Evolutionary conservation across 1,140 invertebrate species (phyloP).

Genomic region (Lycorma delicatula): DNA sequence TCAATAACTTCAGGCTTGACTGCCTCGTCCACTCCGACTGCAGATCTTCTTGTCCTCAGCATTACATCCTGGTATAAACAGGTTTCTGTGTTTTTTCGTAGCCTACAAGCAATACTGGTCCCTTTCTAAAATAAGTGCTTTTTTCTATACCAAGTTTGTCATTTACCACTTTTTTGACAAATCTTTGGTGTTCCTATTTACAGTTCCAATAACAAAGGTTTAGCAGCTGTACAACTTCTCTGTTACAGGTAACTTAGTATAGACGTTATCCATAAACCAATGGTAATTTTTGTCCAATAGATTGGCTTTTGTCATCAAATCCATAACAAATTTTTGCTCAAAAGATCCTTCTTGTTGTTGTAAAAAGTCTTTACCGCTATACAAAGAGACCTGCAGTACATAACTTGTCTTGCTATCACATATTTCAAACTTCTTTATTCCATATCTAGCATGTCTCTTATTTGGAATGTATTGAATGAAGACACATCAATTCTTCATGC

Average conservation of each 20-base stretch:
- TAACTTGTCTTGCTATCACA: constrained; percentile 9
- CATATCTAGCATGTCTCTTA: constrained; percentile 9
- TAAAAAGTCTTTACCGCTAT: constrained; percentile 12
- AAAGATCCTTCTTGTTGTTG: neutral
- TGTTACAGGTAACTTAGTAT: constrained; percentile 7
- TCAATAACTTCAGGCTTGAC: constrained; percentile 4
- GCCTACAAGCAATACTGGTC: neutral
- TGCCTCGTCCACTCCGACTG: neutral
- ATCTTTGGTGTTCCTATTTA: constrained; percentile 11
- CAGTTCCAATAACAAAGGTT: constrained; percentile 13
- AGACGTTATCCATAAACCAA: constrained; percentile 7
- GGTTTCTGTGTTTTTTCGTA: constrained; percentile 5
- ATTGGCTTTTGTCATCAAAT: neutral
- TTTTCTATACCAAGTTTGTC: neutral
- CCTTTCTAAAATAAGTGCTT: constrained; percentile 5
- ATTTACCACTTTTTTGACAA: neutral
- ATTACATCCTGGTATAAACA: constrained; percentile 5
- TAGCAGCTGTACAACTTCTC: neutral
- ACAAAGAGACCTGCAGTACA: neutral
- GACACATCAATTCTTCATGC: constrained; percentile 11
- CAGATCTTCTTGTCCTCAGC: neutral
- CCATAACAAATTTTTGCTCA: constrained; percentile 8
- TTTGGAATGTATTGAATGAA: constrained; percentile 17
- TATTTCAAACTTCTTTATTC: constrained; percentile 13
- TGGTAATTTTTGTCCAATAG: constrained; percentile 1